Base-by-base conservation (phyloP, 1,140 invertebrate species). In the Drosophila ogumai region DNA sequence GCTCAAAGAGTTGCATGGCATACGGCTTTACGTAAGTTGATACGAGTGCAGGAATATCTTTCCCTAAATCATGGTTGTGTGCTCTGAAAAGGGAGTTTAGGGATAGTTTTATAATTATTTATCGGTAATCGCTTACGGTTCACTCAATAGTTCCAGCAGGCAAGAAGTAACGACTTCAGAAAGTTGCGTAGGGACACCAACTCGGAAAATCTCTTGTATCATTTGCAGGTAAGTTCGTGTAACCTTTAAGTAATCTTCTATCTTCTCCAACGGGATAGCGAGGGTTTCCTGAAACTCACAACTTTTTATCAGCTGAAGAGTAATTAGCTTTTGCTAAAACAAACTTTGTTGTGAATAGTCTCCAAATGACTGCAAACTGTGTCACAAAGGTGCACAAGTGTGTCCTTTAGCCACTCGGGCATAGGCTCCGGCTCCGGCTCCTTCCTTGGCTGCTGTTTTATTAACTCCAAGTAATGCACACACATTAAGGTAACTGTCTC, bases 371-470 rank as follows among this genome's bases (percentile, higher is more conserved):
- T 52, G 0, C 74, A 36, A 9, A 49, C 47, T 0, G 69, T 68
- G 13, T 88, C 65, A 13, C 72, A 72, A 13, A 90, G 54, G 64
- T 88, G 85, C 31, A 72, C 22, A 9, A 67, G 1, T 3, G 81
- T 75, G 9, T 78, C 77, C 49, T 73, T 54, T 4, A 85, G 43
- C 69, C 78, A 85, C 9, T 69, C 49, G 0, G 85, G 78, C 41
- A 72, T 61, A 8, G 22, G 40, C n/a, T n/a, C 22, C 7, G 5
- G 15, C 9, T 36, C 12, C 4, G 36, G 1, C 3, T 52, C 25
- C 0, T 6, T 59, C 15, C 25, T 15, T 9, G 19, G 13, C 19
- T 55, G 34, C 8, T 10, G 8, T 7, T 55, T 28, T n/a, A 17
- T 13, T 7, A 38, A 34, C 6, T 43, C 57, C 17, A 41, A 41